Conservation (phyloP, 2,113 vertebrate genomes). For the Corythaixoides concolor region DNA sequence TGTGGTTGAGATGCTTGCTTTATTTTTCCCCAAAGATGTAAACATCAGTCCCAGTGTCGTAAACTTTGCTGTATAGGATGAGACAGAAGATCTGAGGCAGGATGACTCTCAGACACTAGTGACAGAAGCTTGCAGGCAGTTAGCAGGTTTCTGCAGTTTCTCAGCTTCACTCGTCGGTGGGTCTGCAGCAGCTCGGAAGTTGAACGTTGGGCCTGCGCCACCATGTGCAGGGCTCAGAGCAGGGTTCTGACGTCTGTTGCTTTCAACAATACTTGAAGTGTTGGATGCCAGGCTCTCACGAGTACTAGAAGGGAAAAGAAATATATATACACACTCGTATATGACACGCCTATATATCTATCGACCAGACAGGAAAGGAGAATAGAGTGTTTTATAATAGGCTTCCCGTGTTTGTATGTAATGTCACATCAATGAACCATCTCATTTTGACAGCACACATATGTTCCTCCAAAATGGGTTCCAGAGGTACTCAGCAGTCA, state of each 20-base stretch:
- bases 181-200: constrained; percentile 87
- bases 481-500: not conserved
- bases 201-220: constrained; percentile 86
- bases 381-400: constrained; percentile 37
- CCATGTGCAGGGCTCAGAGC: constrained; percentile 92
- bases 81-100: constrained; percentile 74
- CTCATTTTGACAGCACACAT: constrained; percentile 9
- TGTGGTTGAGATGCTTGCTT: constrained; percentile 76
- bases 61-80: constrained; percentile 75
- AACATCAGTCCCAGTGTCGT: constrained; percentile 82
- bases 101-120: constrained; percentile 92
- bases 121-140: constrained; percentile 96
- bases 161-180: constrained; percentile 86
- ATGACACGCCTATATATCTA: not conserved
- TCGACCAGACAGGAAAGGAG: constrained; percentile 20
- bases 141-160: constrained; percentile 95
- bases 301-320: constrained; percentile 82
- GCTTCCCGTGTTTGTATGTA: constrained; percentile 41
- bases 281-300: constrained; percentile 98
- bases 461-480: not conserved
- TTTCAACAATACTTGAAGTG: constrained; percentile 98
- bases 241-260: constrained; percentile 92
- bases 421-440: constrained; percentile 14
- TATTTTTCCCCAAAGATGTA: constrained; percentile 75
- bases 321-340: constrained; percentile 48